A percentile compares a stretch with the other conserved stretches of the same genome.
These are phyloP conservation scores for Pantelozetes paolii DNA, from an alignment of 2,888 invertebrate genomes.

Conservation along the genomic window DNA sequence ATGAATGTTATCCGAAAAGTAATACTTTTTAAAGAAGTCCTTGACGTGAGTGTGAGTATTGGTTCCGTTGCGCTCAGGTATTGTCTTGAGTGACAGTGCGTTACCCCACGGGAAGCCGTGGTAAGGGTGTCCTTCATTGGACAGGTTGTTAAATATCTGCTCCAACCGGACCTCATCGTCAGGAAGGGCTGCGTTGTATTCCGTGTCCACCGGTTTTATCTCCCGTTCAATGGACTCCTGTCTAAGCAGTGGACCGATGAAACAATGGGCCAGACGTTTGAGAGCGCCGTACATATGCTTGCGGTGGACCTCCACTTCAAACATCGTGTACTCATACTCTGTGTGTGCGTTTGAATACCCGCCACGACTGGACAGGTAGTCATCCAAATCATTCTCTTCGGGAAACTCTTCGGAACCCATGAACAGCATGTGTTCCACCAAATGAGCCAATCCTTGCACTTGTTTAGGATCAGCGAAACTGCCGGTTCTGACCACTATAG, in stretches of 20 bases:
- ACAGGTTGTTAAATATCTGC: conserved; percentile 24
- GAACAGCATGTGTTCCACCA: conserved; percentile 43
- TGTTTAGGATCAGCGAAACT: conserved; percentile 41
- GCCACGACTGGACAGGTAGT: conserved; percentile 39
- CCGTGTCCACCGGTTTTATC: conserved; percentile 43
- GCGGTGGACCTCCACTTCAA: conserved; percentile 42
- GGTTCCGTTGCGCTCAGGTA: conserved; percentile 37
- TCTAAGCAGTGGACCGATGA: conserved; percentile 38
- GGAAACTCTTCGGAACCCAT: conserved; percentile 45
- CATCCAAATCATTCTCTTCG: conserved; percentile 42
- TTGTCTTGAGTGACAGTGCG: conserved; percentile 28
- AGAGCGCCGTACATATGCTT: conserved; percentile 37
- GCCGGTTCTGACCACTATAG: conserved; percentile 39
- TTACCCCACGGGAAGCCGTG: conserved; percentile 42
- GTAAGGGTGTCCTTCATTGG: conserved; percentile 38
- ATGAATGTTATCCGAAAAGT: conserved; percentile 43
- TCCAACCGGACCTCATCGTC: conserved; percentile 40
- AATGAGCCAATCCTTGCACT: conserved; percentile 43
- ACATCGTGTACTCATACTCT: conserved; percentile 42
- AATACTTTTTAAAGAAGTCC: conserved; percentile 40
- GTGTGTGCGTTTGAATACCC: conserved; percentile 44
- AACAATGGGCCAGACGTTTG: conserved; percentile 32
- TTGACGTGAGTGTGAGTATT: conserved; percentile 35
- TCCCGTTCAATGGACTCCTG: conserved; percentile 39
- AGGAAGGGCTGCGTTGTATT: conserved; percentile 26